Evolutionary conservation across 2,797 vertebrate genomes (phyloP).

Genomic region (Aldrovandia affinis): DNA sequence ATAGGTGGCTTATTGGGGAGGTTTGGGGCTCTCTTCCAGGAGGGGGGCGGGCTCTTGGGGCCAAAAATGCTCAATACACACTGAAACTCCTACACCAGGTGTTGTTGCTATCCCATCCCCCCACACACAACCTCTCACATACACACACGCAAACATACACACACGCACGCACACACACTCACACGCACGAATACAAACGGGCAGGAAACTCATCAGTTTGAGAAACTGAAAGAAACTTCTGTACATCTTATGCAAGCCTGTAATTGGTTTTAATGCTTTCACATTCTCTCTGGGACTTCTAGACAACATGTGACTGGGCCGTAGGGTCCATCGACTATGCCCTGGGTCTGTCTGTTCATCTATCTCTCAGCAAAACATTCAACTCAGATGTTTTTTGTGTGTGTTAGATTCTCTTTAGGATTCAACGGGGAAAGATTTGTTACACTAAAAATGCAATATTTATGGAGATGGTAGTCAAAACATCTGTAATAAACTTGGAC

Average conservation of each 20-base stretch:
- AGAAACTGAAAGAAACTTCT: conserved; percentile 16
- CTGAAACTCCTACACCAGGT: not conserved
- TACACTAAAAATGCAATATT: conserved; percentile 25
- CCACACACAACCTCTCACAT: not conserved
- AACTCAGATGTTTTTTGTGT: not conserved
- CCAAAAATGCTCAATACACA: no score
- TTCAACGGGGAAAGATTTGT: conserved; percentile 7
- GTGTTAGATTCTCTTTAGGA: not conserved
- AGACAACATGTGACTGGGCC: not conserved
- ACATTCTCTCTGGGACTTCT: conserved; percentile 1
- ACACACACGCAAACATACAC: not conserved
- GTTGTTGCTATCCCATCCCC: not conserved
- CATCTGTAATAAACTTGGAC: conserved; percentile 19
- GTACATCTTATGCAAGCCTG: not conserved
- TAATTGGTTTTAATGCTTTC: conserved; percentile 1
- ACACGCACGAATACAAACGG: not conserved
- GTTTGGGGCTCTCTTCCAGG: not conserved
- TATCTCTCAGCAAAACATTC: not conserved
- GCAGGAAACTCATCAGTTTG: not conserved
- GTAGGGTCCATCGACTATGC: not conserved
- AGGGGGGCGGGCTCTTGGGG: not conserved
- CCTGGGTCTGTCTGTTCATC: not conserved
- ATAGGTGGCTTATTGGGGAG: not conserved
- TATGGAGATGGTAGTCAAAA: conserved; percentile 23
- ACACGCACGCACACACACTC: not conserved